Base-by-base conservation (phyloP, 2,797 vertebrate species). In the Coregonus ussuriensis region DNA sequence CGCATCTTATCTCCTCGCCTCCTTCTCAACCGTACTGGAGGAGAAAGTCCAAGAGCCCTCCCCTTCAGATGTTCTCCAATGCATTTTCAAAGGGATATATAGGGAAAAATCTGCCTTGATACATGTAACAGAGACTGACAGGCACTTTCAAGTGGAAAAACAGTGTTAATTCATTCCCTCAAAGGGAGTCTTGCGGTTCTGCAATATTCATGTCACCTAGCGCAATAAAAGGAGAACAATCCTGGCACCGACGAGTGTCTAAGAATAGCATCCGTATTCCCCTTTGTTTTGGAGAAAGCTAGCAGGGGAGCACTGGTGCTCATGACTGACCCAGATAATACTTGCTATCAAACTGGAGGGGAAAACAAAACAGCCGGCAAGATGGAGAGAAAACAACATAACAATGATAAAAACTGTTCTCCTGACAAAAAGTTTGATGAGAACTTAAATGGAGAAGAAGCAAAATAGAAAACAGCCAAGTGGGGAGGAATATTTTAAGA, bases 291-390 rank as follows among this genome's bases (percentile, higher is more conserved):
- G 83, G n/a, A 72, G 83, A 88, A 84, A 83, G 66, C 41, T 13
- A 47, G 41, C 78, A 16, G 74, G 72, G 66, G 73, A 86, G 78
- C 84, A 86, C 81, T 86, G 69, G 85, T 3, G 11, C 84, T 74
- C 65, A 31, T 87, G 88, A 90, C 91, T 92, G 91, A 92, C 91
- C 92, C 90, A 93, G 88, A 93, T 93, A 91, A 85, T 74, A 84
- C 84, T 79, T 71, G 84, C 85, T 82, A 82, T 76, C 77, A 82
- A 88, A 82, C 81, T 78, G 66, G 85, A 82, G 86, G 88, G 89
- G 88, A 77, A 85, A 87, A 84, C 78, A 81, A 87, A 11, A 11
- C 41, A 13, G 41, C 41, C 41, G 11, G 9, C 41, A 47, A 79
- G 71, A 78, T 6, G 11, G 18, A 4, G 9, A 25, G 16, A 31